Evolutionary conservation across 2,113 vertebrate genomes (phyloP).

Genomic region (Scomber japonicus): DNA sequence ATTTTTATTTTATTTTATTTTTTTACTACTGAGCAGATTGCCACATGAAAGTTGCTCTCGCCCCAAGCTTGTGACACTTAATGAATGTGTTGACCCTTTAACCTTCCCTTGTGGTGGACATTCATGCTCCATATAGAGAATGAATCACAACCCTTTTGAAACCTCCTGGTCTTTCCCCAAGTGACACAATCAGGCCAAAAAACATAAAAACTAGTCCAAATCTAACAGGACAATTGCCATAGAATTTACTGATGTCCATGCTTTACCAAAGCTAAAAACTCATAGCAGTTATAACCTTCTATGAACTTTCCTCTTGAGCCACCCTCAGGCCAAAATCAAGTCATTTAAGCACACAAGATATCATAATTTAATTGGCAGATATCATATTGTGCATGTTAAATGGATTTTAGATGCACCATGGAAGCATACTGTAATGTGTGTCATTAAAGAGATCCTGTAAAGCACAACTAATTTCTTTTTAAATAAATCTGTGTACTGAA

Average conservation of each 20-base stretch:
- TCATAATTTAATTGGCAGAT: background rate
- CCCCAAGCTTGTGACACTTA: background rate
- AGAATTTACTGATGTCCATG: background rate
- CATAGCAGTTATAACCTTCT: background rate
- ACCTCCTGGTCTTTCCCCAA: constrained; percentile 12
- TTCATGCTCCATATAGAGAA: background rate
- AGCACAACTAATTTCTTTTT: constrained; percentile 1
- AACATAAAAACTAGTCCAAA: background rate
- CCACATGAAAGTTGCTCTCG: background rate
- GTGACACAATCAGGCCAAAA: background rate
- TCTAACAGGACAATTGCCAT: background rate
- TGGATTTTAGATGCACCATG: constrained; percentile 5
- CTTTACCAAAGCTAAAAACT: background rate
- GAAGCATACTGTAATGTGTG: constrained; percentile 8
- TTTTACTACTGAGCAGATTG: background rate
- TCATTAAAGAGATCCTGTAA: constrained; percentile 26
- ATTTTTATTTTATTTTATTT: background rate
- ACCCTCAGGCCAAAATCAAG: background rate
- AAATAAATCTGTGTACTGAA: background rate
- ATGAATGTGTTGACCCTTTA: background rate
- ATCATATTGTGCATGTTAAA: constrained; percentile 10
- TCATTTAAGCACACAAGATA: background rate
- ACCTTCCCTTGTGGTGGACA: constrained; percentile 11
- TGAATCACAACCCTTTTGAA: background rate
- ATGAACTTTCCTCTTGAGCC: too few relatives aligned